A percentile compares a stretch with the other conserved stretches of the same genome.
These are phyloP conservation scores for Apteryx owenii DNA, from an alignment of 2,113 vertebrate genomes.

Conservation along the genomic window DNA sequence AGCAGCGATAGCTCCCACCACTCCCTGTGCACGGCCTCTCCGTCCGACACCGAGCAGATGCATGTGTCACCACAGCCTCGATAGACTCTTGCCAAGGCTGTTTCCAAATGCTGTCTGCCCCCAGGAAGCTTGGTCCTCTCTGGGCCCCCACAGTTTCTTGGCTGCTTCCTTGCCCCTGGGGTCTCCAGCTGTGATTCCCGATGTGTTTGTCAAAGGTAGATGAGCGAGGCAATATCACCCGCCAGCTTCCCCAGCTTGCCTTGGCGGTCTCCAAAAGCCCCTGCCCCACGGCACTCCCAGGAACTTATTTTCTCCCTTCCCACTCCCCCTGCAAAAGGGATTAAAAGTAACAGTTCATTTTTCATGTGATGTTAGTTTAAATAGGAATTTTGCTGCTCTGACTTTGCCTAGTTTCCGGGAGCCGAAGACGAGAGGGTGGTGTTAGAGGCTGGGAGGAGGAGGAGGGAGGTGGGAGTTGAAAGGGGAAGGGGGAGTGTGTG, in stretches of 20 bases:
- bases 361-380: constrained; percentile 62
- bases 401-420: constrained; percentile 30
- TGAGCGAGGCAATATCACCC: background rate
- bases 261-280: background rate
- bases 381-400: constrained; percentile 35
- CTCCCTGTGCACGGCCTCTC: background rate
- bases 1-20: background rate
- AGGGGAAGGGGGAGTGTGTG: background rate
- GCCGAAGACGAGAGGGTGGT: background rate
- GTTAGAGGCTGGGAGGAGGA: constrained; percentile 30
- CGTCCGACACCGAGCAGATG: background rate
- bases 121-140: background rate
- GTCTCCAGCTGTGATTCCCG: rapidly evolving
- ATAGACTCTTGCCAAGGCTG: rapidly evolving
- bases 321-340: background rate
- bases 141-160: background rate
- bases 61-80: rapidly evolving
- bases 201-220: background rate
- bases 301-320: background rate
- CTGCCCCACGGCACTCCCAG: background rate
- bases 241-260: background rate
- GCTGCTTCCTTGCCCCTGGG: background rate
- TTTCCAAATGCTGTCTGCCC: background rate
- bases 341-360: constrained; percentile 64
- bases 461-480: constrained; percentile 39